Conservation (phyloP, 2,888 invertebrate genomes). For the Pristionchus fissidentatus region DNA sequence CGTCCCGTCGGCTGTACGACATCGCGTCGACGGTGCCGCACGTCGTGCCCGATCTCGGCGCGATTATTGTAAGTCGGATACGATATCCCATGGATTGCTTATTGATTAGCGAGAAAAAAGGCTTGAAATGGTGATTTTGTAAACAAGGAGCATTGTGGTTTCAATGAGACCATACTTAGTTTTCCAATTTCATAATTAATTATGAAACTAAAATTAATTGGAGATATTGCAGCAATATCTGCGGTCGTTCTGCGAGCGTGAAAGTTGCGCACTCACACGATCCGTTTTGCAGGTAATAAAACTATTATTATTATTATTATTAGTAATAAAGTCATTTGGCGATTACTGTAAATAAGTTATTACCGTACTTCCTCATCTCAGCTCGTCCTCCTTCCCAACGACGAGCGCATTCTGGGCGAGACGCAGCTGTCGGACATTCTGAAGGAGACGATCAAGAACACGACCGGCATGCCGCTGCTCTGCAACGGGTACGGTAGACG, state of each 20-base stretch:
- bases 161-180: no score
- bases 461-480: constrained; percentile 47
- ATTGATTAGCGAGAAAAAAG: neutral
- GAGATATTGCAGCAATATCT: constrained; percentile 54
- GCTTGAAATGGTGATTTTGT: no score
- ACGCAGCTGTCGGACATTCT: constrained; percentile 44
- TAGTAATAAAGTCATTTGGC: no score
- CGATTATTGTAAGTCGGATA: constrained; percentile 28
- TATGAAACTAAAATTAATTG: neutral
- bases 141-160: no score
- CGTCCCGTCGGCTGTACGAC: constrained; percentile 32
- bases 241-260: constrained; percentile 39
- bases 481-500: constrained; percentile 47
- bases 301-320: neutral
- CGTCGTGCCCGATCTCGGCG: neutral
- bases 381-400: constrained; percentile 56
- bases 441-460: constrained; percentile 43
- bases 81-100: neutral
- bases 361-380: constrained; percentile 17
- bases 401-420: constrained; percentile 55
- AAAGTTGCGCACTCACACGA: constrained; percentile 87
- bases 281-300: constrained; percentile 83
- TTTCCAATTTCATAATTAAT: no score
- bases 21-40: neutral
- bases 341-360: neutral